Evolutionary conservation across 1,140 invertebrate genomes (phyloP).

Genomic region (Magallana gigas): DNA sequence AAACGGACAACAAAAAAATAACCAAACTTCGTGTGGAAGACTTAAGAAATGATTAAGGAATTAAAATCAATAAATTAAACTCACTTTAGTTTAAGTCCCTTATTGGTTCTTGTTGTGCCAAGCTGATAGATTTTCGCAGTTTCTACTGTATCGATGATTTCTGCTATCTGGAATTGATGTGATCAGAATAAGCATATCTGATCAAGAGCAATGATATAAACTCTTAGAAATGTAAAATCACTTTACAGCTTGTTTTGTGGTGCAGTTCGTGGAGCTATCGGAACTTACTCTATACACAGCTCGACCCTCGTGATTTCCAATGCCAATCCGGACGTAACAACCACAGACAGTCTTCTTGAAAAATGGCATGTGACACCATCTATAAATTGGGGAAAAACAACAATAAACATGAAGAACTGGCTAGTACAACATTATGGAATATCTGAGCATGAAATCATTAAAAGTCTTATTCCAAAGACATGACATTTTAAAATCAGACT

Average conservation of each 20-base stretch:
- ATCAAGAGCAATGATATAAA: no score
- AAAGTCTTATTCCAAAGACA: background rate
- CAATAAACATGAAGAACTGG: constrained; percentile 36
- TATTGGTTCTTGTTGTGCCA: constrained; percentile 93
- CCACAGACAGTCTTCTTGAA: constrained; percentile 93
- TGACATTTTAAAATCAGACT: background rate
- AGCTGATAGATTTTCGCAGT: constrained; percentile 96
- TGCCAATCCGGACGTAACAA: constrained; percentile 97
- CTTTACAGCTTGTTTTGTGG: no score
- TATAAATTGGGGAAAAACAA: constrained; percentile 66
- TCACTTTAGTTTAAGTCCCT: constrained; percentile 85
- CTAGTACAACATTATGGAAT: constrained; percentile 1
- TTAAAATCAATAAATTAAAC: constrained; percentile 29
- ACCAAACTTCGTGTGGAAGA: no score
- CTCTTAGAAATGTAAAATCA: no score
- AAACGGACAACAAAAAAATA: background rate
- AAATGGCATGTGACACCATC: constrained; percentile 97
- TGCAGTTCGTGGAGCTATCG: no score
- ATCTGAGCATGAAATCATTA: no score
- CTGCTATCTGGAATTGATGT: constrained; percentile 85
- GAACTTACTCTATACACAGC: constrained; percentile 90
- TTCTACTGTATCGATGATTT: constrained; percentile 96
- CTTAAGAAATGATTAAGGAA: no score
- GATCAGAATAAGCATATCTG: no score
- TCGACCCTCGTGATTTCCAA: constrained; percentile 91